Conservation (phyloP, 2,888 invertebrate species). For the Invenusta paracnida region DNA sequence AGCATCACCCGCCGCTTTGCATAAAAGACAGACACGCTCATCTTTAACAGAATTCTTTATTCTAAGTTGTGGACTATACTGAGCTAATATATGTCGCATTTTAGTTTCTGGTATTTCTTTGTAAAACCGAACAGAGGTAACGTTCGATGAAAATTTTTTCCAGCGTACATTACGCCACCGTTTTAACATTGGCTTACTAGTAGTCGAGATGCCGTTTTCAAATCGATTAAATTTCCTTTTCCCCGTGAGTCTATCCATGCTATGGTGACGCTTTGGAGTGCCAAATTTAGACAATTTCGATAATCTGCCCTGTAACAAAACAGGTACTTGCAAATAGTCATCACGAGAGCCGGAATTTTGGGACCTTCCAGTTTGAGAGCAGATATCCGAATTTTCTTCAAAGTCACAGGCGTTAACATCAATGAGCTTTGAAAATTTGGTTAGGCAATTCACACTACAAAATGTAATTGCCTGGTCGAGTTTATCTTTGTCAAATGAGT, state of each 20-base stretch:
- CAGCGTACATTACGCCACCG: slow-evolving; percentile 1
- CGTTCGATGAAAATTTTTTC: not conserved
- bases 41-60: not conserved
- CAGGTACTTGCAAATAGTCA: not conserved
- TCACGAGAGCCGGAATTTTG: not conserved
- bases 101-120: not conserved
- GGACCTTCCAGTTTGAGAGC: not conserved
- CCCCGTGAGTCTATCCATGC: not conserved
- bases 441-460: slow-evolving; percentile 10
- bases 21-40: slow-evolving; percentile 14
- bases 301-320: not conserved
- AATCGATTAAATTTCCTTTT: not conserved
- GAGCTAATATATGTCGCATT: slow-evolving; percentile 1
- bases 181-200: not conserved
- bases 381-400: not conserved
- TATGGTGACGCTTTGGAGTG: not conserved
- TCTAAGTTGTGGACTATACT: slow-evolving; percentile 12
- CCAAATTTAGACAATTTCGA: not conserved
- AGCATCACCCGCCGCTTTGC: slow-evolving; percentile 70
- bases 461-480: not conserved
- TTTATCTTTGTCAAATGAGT: not conserved
- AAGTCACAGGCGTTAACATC: not conserved
- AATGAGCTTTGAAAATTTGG: not conserved
- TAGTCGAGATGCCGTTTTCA: not conserved
- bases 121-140: slow-evolving; percentile 2